phyloP scores from a whole-genome alignment of 1,140 invertebrate genomes.

The Araneus ventricosus region DNA sequence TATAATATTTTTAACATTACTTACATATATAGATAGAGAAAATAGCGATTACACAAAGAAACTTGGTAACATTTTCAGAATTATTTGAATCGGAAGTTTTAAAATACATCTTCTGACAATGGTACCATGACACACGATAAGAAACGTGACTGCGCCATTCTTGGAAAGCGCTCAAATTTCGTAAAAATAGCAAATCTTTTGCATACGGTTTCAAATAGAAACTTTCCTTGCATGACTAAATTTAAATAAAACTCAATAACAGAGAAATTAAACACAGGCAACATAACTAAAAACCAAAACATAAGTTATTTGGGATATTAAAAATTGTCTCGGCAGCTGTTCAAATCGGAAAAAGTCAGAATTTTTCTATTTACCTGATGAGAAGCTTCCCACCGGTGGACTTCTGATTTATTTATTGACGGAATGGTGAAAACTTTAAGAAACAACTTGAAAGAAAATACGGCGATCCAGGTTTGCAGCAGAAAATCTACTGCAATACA shows the following conservation, averaged over 20 bases:
- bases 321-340: neutral
- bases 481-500: slow-evolving; percentile 25
- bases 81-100: neutral
- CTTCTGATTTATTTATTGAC: slow-evolving; percentile 64
- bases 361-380: slow-evolving; percentile 73
- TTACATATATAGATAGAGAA: too few species aligned
- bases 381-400: slow-evolving; percentile 73
- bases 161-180: neutral
- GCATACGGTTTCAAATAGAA: neutral
- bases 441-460: slow-evolving; percentile 64
- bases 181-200: neutral
- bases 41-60: too few species aligned
- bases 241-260: too few species aligned
- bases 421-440: slow-evolving; percentile 75
- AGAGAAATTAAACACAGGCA: neutral
- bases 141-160: slow-evolving; percentile 52
- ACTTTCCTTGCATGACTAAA: neutral
- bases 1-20: too few species aligned
- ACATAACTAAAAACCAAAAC: neutral
- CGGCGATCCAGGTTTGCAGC: slow-evolving; percentile 68
- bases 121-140: slow-evolving; percentile 2
- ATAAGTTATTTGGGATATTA: neutral
- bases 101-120: neutral
- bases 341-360: neutral
- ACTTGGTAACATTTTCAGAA: neutral